Percentiles rank a stretch among this genome's conserved stretches.
Evolutionary conservation across 2,797 vertebrate species (phyloP).

Genomic region (Melanotaenia maccullochi): DNA sequence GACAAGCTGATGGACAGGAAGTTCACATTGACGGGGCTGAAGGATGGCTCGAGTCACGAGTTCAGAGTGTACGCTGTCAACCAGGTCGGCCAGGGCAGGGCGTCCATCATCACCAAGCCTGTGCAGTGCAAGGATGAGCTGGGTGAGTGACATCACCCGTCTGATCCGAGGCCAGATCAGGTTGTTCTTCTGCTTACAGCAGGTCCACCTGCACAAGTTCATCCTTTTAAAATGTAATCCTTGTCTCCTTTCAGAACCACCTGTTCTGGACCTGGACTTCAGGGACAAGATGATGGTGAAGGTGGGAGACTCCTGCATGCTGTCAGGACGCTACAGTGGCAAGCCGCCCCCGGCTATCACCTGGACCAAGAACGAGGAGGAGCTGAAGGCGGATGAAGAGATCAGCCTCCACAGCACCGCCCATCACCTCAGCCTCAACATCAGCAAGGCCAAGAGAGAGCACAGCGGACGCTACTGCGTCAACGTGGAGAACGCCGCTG

Average conservation of each 20-base stretch:
- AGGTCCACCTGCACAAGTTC: too few relatives aligned
- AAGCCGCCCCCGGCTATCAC: conserved; percentile 90
- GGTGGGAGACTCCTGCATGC: conserved; percentile 91
- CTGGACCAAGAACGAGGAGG: conserved; percentile 92
- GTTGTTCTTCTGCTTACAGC: too few relatives aligned
- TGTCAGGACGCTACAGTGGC: conserved; percentile 90
- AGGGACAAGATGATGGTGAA: conserved; percentile 91
- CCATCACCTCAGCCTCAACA: conserved; percentile 86
- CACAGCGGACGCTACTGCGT: conserved; percentile 93
- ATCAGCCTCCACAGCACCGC: conserved; percentile 85
- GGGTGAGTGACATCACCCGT: conserved; percentile 80
- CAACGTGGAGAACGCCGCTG: conserved; percentile 90
- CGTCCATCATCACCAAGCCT: conserved; percentile 96
- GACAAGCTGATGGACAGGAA: conserved; percentile 92
- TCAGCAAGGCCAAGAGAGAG: conserved; percentile 89
- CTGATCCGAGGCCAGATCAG: too few relatives aligned
- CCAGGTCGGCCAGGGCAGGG: conserved; percentile 93
- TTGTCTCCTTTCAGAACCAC: conserved; percentile 85
- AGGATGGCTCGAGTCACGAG: conserved; percentile 93
- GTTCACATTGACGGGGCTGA: conserved; percentile 90
- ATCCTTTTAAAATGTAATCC: background rate
- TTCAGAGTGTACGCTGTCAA: conserved; percentile 96
- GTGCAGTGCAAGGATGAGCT: conserved; percentile 97
- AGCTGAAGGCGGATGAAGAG: conserved; percentile 88
- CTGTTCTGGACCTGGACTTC: conserved; percentile 92